Percentiles rank a stretch among this genome's conserved stretches.
These are phyloP conservation scores for Gila orcuttii DNA, from an alignment of 2,113 vertebrate genomes.

Conservation along the genomic window DNA sequence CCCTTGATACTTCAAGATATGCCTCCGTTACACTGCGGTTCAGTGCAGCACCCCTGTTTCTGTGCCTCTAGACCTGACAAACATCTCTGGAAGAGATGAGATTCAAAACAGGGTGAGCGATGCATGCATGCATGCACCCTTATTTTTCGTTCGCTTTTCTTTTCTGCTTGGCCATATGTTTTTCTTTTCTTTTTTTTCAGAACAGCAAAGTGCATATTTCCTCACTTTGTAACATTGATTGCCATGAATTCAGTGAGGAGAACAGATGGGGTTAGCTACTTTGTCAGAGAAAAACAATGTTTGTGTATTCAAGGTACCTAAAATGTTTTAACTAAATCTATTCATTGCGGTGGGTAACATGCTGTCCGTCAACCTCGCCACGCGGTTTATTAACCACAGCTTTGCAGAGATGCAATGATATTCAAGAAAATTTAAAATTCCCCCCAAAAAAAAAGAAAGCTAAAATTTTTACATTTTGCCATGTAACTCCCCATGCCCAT, in stretches of 20 bases:
- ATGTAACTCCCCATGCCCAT: neutral
- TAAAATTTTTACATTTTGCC: too few species aligned
- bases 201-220: neutral
- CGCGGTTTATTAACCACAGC: neutral
- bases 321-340: neutral
- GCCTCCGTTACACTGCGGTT: constrained; percentile 12
- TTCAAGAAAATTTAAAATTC: neutral
- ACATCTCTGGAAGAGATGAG: constrained; percentile 18
- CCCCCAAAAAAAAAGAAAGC: too few species aligned
- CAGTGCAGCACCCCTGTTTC: constrained; percentile 1
- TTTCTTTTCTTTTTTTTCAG: neutral
- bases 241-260: neutral
- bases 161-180: neutral
- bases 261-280: constrained; percentile 27
- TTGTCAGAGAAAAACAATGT: constrained; percentile 5
- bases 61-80: constrained; percentile 1
- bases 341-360: neutral
- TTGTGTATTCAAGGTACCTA: constrained; percentile 3
- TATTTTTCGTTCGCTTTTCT: neutral
- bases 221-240: neutral
- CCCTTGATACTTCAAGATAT: constrained; percentile 22
- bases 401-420: neutral
- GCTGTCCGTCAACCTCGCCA: neutral
- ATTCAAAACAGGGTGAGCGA: constrained; percentile 14
- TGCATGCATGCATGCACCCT: neutral